phyloP scores from a whole-genome alignment of 2,113 vertebrate species.

The Phalacrocorax brasilianus region DNA sequence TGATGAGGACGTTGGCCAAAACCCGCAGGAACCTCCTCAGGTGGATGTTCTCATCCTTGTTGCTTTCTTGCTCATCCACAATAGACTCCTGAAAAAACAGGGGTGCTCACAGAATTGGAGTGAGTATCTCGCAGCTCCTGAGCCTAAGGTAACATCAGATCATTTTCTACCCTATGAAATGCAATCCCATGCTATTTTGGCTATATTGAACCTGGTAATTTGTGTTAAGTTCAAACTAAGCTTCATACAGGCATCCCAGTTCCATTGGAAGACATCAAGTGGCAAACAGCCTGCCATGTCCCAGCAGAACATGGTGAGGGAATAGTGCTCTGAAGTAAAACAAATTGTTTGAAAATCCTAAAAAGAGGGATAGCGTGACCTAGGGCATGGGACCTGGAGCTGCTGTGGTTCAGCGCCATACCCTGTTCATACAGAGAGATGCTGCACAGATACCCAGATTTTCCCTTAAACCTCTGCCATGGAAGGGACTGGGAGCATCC shows the following conservation, averaged over 20 bases:
- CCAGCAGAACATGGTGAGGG: not conserved
- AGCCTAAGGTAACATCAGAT: not conserved
- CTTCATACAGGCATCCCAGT: not conserved
- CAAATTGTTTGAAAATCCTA: not conserved
- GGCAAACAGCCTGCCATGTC: not conserved
- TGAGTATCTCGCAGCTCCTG: rapidly evolving
- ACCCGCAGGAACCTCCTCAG: constrained; percentile 92
- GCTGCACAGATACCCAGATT: not conserved
- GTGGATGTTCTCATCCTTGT: constrained; percentile 95
- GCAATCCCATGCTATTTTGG: not conserved
- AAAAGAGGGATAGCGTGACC: not conserved
- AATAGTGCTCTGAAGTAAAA: not conserved
- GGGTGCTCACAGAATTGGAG: not conserved
- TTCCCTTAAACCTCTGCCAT: not conserved
- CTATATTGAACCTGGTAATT: not conserved
- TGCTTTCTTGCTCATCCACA: constrained; percentile 95
- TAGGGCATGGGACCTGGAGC: rapidly evolving
- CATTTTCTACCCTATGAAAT: not conserved
- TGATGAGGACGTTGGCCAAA: constrained; percentile 89
- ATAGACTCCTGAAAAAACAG: constrained; percentile 87
- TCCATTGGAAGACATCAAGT: not conserved
- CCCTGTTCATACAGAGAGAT: not conserved
- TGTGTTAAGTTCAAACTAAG: not conserved
- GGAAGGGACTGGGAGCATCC: not conserved
- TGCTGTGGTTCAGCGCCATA: not conserved